These are phyloP conservation scores for Drosophila hydei DNA, from an alignment of 1,140 invertebrate species.

Conservation along the genomic window DNA sequence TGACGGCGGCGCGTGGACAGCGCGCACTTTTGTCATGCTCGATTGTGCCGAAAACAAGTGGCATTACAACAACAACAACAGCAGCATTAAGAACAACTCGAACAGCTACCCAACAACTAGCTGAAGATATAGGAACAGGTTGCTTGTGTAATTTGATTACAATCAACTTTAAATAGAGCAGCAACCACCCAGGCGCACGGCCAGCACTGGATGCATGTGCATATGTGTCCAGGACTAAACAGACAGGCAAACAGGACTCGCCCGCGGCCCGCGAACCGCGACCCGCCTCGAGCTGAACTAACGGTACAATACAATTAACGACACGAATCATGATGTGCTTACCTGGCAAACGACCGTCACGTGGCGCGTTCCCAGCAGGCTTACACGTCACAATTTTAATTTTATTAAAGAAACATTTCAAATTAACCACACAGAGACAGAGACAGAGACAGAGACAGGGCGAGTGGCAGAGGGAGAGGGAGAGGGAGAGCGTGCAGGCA, in stretches of 20 bases:
- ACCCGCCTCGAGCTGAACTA: conserved; percentile 63
- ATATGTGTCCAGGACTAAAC: neutral
- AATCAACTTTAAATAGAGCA: conserved; percentile 80
- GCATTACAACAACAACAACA: conserved; percentile 45
- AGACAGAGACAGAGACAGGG: too few species aligned
- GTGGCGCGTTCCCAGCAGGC: conserved; percentile 83
- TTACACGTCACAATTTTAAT: conserved; percentile 83
- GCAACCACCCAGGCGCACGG: conserved; percentile 54
- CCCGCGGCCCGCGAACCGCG: neutral
- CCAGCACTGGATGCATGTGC: neutral
- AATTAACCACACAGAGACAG: conserved; percentile 64
- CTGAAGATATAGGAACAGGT: conserved; percentile 63
- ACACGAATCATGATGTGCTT: conserved; percentile 83
- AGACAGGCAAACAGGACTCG: neutral
- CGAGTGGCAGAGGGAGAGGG: too few species aligned
- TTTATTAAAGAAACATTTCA: conserved; percentile 84
- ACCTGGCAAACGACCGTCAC: conserved; percentile 84
- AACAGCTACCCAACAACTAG: conserved; percentile 36
- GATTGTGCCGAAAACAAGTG: conserved; percentile 80
- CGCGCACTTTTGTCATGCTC: conserved; percentile 75
- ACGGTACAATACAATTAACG: conserved; percentile 82
- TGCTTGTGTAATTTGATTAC: conserved; percentile 83
- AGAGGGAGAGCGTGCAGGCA: conserved; percentile 7
- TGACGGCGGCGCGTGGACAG: conserved; percentile 65
- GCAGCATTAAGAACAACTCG: conserved; percentile 23